phyloP scores from a whole-genome alignment of 2,888 invertebrate genomes.

The Ornithoptera alexandrae region DNA sequence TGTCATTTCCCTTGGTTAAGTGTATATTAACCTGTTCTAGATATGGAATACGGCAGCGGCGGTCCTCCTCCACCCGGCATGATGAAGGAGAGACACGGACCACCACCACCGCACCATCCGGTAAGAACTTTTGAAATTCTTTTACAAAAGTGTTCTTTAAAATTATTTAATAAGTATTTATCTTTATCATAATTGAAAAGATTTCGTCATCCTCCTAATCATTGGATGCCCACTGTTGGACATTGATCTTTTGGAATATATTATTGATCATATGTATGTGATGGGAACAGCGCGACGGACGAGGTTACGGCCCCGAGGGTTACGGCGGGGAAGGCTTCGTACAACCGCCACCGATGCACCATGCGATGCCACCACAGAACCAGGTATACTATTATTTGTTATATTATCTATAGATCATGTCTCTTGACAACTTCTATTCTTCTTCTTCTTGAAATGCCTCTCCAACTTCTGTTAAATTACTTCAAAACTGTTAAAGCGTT shows the following conservation, averaged over 20 bases:
- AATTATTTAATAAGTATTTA: too few species aligned
- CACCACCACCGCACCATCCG: conserved; percentile 74
- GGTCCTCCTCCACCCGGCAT: conserved; percentile 77
- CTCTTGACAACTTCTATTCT: too few species aligned
- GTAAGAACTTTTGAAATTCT: conserved; percentile 42
- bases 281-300: conserved; percentile 61
- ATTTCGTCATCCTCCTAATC: too few species aligned
- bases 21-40: conserved; percentile 42
- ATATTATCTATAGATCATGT: too few species aligned
- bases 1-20: too few species aligned
- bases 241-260: too few species aligned
- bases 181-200: too few species aligned
- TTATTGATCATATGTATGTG: not conserved
- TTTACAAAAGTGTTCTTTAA: too few species aligned
- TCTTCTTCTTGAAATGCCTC: too few species aligned
- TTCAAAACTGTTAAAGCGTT: too few species aligned
- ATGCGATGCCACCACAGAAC: conserved; percentile 75
- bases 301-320: conserved; percentile 72
- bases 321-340: conserved; percentile 72
- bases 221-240: too few species aligned
- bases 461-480: too few species aligned
- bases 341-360: conserved; percentile 73
- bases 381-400: conserved; percentile 48
- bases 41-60: conserved; percentile 75
- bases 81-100: conserved; percentile 81